Evolutionary conservation across 2,888 invertebrate genomes (phyloP).

Genomic region (Ochropleura plecta): DNA sequence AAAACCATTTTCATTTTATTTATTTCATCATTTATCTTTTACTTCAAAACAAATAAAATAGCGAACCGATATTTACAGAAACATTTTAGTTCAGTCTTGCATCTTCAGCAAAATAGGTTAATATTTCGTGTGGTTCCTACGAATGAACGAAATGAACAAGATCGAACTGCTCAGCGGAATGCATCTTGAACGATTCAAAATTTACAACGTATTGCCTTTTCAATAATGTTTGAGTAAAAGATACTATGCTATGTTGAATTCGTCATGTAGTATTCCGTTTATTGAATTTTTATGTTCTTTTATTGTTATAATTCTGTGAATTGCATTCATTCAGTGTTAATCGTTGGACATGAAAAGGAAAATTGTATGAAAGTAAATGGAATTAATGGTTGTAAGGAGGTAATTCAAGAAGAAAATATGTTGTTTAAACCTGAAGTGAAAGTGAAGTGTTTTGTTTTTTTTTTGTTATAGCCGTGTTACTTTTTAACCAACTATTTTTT

Average conservation of each 20-base stretch:
- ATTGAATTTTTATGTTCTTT: neutral
- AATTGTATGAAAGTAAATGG: neutral
- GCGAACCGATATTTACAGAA: constrained; percentile 34
- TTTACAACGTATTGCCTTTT: constrained; percentile 52
- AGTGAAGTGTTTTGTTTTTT: neutral
- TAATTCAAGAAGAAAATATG: neutral
- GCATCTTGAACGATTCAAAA: constrained; percentile 45
- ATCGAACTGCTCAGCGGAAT: constrained; percentile 50
- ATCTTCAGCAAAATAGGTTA: constrained; percentile 54
- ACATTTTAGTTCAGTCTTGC: constrained; percentile 35
- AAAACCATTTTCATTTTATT: neutral
- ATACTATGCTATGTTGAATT: constrained; percentile 3
- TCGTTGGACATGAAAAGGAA: neutral
- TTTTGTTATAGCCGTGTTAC: too few relatives aligned
- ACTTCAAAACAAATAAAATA: constrained; percentile 34
- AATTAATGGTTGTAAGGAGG: neutral
- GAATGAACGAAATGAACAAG: constrained; percentile 44
- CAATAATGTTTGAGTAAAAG: constrained; percentile 32
- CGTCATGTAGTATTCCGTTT: neutral
- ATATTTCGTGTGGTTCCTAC: constrained; percentile 44
- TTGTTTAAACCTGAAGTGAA: neutral
- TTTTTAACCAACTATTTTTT: too few relatives aligned
- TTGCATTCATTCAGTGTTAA: too few relatives aligned
- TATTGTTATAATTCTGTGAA: neutral
- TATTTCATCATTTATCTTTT: constrained; percentile 15